phyloP scores from a whole-genome alignment of 1,140 invertebrate genomes.

The Saccostrea cuccullata region DNA sequence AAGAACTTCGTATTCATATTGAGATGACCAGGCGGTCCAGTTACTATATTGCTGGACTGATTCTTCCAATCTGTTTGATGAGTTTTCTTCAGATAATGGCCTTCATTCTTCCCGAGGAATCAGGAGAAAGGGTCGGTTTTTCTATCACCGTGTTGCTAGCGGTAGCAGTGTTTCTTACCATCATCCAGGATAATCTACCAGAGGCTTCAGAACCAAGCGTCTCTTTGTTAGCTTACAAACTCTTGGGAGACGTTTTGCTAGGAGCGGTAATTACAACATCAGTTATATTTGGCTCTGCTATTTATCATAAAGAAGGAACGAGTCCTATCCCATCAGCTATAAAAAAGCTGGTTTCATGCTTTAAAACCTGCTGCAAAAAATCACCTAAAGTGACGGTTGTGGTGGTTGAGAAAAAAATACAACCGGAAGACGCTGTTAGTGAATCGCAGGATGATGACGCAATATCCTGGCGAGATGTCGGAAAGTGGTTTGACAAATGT shows the following conservation, averaged over 20 bases:
- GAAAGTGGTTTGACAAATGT: slow-evolving; percentile 7
- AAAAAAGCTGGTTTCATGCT: neutral
- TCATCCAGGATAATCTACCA: slow-evolving; percentile 81
- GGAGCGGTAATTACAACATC: neutral
- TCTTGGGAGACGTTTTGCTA: neutral
- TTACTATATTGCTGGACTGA: slow-evolving; percentile 79
- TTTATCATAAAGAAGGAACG: slow-evolving; percentile 6
- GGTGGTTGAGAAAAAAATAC: neutral
- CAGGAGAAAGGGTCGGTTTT: slow-evolving; percentile 81
- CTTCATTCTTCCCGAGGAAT: slow-evolving; percentile 81
- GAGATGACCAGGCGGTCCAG: slow-evolving; percentile 59
- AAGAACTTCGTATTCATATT: slow-evolving; percentile 59
- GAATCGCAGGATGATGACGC: neutral
- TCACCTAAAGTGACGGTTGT: neutral
- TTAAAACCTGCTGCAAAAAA: neutral
- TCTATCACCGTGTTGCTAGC: slow-evolving; percentile 82
- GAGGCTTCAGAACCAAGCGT: slow-evolving; percentile 77
- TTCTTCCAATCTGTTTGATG: slow-evolving; percentile 81
- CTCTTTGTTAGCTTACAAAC: slow-evolving; percentile 24
- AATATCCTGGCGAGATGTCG: slow-evolving; percentile 2
- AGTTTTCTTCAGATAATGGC: slow-evolving; percentile 80
- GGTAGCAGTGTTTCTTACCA: slow-evolving; percentile 81
- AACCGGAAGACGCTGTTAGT: neutral
- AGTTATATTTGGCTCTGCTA: neutral
- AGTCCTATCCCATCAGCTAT: neutral